phyloP scores from a whole-genome alignment of 2,888 invertebrate species.

The Fragum sueziense region DNA sequence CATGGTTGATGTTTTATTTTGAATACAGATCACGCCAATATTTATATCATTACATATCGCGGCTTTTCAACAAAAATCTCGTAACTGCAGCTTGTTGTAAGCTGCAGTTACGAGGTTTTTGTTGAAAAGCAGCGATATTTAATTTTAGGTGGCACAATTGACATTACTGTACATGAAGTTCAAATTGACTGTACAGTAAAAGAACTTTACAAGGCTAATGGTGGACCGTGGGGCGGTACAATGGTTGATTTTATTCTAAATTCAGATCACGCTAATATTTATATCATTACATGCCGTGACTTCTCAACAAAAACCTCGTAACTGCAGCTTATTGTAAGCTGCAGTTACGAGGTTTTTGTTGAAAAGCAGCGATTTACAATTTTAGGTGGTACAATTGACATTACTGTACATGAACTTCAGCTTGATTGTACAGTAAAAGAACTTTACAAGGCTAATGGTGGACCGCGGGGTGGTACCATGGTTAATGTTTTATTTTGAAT shows the following conservation, averaged over 20 bases:
- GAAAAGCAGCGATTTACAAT: not conserved
- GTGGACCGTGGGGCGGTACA: constrained; percentile 13
- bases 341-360: not conserved
- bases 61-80: too few relatives aligned
- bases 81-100: too few relatives aligned
- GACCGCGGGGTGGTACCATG: constrained; percentile 45
- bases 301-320: too few relatives aligned
- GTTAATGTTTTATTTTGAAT: too few relatives aligned
- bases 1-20: not conserved
- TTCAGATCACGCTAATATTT: not conserved
- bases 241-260: too few relatives aligned
- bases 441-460: constrained; percentile 49
- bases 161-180: too few relatives aligned
- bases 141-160: too few relatives aligned
- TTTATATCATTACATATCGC: too few relatives aligned
- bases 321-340: too few relatives aligned
- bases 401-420: constrained; percentile 51
- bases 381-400: constrained; percentile 58
- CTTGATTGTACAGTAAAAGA: constrained; percentile 34
- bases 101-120: too few relatives aligned
- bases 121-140: too few relatives aligned
- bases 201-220: constrained; percentile 16
- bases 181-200: not conserved
- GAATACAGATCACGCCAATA: not conserved
- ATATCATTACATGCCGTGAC: too few relatives aligned